A percentile compares a stretch with the other conserved stretches of the same genome.
Evolutionary conservation across 2,113 vertebrate genomes (phyloP).

Genomic region (Hemibagrus wyckioides): DNA sequence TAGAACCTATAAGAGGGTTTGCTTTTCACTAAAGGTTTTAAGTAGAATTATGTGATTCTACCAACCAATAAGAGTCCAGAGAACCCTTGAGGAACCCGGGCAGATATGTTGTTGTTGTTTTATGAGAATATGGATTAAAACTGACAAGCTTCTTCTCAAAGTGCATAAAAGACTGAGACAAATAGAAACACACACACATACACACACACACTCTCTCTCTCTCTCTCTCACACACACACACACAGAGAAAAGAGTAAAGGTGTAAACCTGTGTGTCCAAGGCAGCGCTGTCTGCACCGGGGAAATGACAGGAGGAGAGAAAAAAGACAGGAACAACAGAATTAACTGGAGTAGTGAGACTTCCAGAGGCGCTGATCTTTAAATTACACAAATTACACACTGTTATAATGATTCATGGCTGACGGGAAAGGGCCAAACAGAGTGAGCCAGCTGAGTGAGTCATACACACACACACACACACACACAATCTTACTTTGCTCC

Average conservation of each 20-base stretch:
- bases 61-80: too few species aligned
- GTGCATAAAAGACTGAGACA: not conserved
- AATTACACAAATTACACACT: constrained; percentile 46
- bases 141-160: not conserved
- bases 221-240: constrained; percentile 4
- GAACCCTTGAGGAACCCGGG: not conserved
- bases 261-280: constrained; percentile 96
- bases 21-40: not conserved
- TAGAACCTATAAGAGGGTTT: not conserved
- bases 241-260: constrained; percentile 61
- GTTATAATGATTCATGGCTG: constrained; percentile 45
- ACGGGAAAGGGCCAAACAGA: constrained; percentile 42
- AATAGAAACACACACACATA: not conserved
- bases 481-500: not conserved
- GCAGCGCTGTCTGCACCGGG: constrained; percentile 91
- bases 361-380: constrained; percentile 38
- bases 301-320: constrained; percentile 74
- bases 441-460: constrained; percentile 8
- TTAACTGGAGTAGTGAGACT: constrained; percentile 18
- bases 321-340: constrained; percentile 56
- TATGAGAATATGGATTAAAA: not conserved
- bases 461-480: not conserved
- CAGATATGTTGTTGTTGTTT: not conserved
- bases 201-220: not conserved
- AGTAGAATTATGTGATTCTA: not conserved